Conservation (phyloP, 2,888 invertebrate genomes). For the Drosophila suboccidentalis region DNA sequence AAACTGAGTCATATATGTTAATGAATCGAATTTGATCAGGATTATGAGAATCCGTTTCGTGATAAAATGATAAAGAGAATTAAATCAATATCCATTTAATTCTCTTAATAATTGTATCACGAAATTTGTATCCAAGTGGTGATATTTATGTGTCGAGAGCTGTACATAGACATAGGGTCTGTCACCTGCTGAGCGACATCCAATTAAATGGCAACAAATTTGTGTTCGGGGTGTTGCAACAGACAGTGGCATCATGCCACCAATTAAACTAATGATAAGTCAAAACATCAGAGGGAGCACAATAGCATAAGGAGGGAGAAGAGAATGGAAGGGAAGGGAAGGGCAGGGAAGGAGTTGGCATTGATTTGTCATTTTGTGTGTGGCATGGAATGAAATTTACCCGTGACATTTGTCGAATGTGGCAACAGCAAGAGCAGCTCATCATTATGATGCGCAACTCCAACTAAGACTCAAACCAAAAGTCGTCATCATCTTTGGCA, state of each 20-base stretch:
- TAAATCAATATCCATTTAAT: too few relatives aligned
- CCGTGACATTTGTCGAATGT: constrained; percentile 16
- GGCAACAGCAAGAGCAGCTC: constrained; percentile 24
- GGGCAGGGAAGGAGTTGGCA: constrained; percentile 16
- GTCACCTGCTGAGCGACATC: constrained; percentile 66
- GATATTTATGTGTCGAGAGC: not conserved
- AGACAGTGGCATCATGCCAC: constrained; percentile 78
- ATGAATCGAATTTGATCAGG: too few relatives aligned
- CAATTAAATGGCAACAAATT: constrained; percentile 70
- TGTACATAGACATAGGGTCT: not conserved
- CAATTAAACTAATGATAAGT: constrained; percentile 85
- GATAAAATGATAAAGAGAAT: too few relatives aligned
- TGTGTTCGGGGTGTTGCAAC: constrained; percentile 16
- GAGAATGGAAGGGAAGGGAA: not conserved
- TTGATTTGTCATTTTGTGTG: constrained; percentile 45
- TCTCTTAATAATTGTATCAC: too few relatives aligned
- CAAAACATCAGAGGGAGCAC: constrained; percentile 60
- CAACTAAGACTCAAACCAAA: constrained; percentile 8
- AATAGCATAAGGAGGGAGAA: not conserved
- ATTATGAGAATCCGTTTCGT: too few relatives aligned
- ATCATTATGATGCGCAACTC: constrained; percentile 46
- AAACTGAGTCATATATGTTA: too few relatives aligned
- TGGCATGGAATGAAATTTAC: constrained; percentile 31
- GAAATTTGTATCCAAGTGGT: too few relatives aligned
- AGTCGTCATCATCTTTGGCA: constrained; percentile 51